Evolutionary conservation across 64 coral and sea anemone genomes (phyloP).

Genomic region (Dendronephthya gigantea): DNA sequence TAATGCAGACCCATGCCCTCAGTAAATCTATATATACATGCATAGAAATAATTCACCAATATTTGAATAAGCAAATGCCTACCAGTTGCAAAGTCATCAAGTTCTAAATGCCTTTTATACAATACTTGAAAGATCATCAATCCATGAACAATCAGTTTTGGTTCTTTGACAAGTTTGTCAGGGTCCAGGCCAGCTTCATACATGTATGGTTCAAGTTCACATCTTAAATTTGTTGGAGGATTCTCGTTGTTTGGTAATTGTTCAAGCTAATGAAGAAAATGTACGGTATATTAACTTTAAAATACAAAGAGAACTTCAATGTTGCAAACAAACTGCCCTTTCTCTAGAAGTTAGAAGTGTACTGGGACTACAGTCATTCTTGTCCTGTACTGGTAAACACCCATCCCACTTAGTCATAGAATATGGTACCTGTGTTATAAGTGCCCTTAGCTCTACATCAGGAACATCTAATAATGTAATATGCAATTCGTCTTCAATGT

Average conservation of each 20-base stretch:
- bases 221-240: background rate
- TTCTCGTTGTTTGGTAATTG: background rate
- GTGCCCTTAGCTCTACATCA: conserved; percentile 21
- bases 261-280: too few species aligned
- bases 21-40: too few species aligned
- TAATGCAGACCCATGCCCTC: too few species aligned
- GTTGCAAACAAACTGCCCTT: too few species aligned
- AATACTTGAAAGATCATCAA: conserved; percentile 33
- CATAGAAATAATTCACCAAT: background rate
- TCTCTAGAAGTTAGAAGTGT: too few species aligned
- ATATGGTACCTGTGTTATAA: conserved; percentile 21
- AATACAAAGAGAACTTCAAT: too few species aligned
- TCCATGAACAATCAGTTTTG: conserved; percentile 24
- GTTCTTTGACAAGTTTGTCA: conserved; percentile 6
- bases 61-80: background rate
- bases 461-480: conserved; percentile 25
- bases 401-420: too few species aligned
- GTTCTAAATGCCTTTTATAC: conserved; percentile 38
- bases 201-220: conserved; percentile 31
- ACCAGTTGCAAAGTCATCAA: conserved; percentile 40
- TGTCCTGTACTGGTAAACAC: too few species aligned
- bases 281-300: too few species aligned
- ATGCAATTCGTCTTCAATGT: background rate
- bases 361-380: too few species aligned
- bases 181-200: conserved; percentile 38